Percentiles rank a stretch among this genome's conserved stretches.
Conservation (phyloP, 2,113 vertebrate genomes). For the Hippocampus mohnikei region DNA sequence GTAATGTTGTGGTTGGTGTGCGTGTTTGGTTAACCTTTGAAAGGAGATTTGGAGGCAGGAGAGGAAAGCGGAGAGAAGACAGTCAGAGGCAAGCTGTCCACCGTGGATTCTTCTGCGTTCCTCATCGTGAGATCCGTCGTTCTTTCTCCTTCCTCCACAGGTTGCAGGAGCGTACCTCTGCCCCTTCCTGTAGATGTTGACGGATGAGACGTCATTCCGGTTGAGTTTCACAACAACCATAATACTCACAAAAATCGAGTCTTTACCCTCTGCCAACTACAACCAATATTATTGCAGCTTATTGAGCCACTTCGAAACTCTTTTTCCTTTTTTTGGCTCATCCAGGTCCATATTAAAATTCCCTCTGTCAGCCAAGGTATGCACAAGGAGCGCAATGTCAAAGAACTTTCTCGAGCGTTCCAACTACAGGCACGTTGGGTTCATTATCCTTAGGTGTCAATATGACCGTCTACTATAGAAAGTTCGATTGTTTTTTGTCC, state of each 20-base stretch:
- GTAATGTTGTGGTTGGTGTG: not conserved
- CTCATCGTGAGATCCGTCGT: constrained; percentile 4
- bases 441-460: too few relatives aligned
- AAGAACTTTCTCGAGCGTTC: too few relatives aligned
- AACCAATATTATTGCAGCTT: too few relatives aligned
- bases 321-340: too few relatives aligned
- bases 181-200: constrained; percentile 33
- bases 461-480: not conserved
- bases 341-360: too few relatives aligned
- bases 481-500: not conserved
- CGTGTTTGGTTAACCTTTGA: constrained; percentile 42
- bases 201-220: not conserved
- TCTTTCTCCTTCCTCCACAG: constrained; percentile 14
- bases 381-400: too few relatives aligned
- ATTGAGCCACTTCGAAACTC: too few relatives aligned
- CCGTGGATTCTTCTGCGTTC: not conserved
- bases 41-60: constrained; percentile 36
- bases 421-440: too few relatives aligned
- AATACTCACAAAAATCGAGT: too few relatives aligned
- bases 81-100: not conserved
- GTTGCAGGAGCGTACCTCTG: constrained; percentile 33
- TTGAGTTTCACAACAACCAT: not conserved
- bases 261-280: too few relatives aligned
- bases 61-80: constrained; percentile 15
- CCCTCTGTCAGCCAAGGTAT: too few relatives aligned